Conservation (phyloP, 2,113 vertebrate genomes). For the Helogale parvula region DNA sequence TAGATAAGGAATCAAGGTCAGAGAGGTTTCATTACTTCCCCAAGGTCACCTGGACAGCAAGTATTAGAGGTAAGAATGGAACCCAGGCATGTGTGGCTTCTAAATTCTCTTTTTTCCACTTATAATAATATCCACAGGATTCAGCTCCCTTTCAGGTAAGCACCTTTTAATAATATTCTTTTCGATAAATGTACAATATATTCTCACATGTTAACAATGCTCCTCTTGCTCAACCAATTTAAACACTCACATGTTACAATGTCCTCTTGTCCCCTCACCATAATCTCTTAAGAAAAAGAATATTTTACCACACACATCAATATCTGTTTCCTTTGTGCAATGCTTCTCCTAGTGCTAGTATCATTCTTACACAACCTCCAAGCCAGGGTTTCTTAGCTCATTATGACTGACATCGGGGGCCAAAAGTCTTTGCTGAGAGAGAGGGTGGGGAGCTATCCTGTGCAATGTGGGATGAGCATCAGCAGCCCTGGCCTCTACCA, state of each 20-base stretch:
- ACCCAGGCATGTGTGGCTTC: neutral
- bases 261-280: neutral
- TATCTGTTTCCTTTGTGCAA: neutral
- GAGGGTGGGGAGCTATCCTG: fast-evolving
- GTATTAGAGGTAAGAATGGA: neutral
- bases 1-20: neutral
- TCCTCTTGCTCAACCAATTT: neutral
- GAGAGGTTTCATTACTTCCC: neutral
- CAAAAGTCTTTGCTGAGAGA: neutral
- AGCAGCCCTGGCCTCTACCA: neutral
- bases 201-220: neutral
- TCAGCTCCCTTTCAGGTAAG: neutral
- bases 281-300: neutral
- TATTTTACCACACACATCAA: neutral
- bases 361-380: neutral
- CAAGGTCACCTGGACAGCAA: neutral
- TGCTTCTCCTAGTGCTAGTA: neutral
- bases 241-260: neutral
- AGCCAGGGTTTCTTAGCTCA: neutral
- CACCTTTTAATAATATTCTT: neutral
- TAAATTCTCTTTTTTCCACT: neutral
- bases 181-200: neutral
- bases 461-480: neutral
- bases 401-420: neutral
- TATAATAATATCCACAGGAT: neutral